Evolutionary conservation across 2,888 invertebrate genomes (phyloP), one percentile per base, ranked within the genome.

Genomic region (Rhagophthalmus giganteus): DNA sequence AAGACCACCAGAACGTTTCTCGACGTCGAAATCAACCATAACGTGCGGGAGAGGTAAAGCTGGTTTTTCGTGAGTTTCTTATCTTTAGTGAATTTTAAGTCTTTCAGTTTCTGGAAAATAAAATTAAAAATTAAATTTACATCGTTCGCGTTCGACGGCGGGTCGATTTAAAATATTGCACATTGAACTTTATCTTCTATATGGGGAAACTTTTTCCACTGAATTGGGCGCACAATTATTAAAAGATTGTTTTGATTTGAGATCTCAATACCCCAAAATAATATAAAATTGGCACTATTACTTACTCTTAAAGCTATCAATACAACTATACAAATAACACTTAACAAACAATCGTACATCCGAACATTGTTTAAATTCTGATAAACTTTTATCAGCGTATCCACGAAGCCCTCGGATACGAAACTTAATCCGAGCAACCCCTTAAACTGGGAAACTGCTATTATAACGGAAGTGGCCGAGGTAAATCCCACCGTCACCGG

Each of bases 401-500:
- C 85, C 28, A 92, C 62, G 66, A 93, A 92, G 42, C 86, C 86
- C 14, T 83, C 82, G 1, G 89, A 84, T 14, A 82, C 81, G 55
- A 90, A 87, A 59, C 81, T 81, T 11, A 92, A 68, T 0, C 91
- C 92, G 16, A 92, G 72, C 11, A 87, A 73, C 31, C 83, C 81
- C 69, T 91, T 92, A 1, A 93, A 73, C 72, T 94, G 94, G 0
- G 92, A 91, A 9, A 87, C 85, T 2, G 88, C 90, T 49, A 94
- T 94, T 55, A 93, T 93, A 27, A 94, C 86, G 24, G 94, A 93
- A 0, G 93, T 93, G 0, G 93, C 94, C 3, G 93, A 92, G 1
- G 94, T 93, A 70, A 94, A 94, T 0, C 90, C 91, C 8, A 90
- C 89, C 0, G 90, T 91, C 4, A 92, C 91, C 0, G 94, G 93